These are phyloP conservation scores for Synanthedon andrenaeformis DNA, from an alignment of 2,888 invertebrate species.

Conservation along the genomic window DNA sequence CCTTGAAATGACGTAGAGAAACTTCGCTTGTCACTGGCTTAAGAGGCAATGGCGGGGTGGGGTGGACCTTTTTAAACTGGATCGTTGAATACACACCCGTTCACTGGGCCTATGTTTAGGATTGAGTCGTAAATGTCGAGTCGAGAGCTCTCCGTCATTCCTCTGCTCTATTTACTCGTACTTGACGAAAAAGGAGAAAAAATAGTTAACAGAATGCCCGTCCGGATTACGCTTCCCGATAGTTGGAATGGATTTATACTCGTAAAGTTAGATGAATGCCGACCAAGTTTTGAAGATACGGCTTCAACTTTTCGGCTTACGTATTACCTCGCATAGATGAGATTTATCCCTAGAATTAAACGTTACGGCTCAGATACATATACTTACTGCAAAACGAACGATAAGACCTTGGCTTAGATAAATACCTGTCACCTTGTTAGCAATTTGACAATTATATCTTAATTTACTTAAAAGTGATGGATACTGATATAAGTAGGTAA, in stretches of 20 bases:
- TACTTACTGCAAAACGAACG: too few species aligned
- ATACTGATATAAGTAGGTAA: too few species aligned
- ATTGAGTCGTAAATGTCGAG: slow-evolving; percentile 69
- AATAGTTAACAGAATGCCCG: slow-evolving; percentile 31
- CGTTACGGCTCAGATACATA: too few species aligned
- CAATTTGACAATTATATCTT: too few species aligned
- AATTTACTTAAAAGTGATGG: too few species aligned
- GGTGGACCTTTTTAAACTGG: slow-evolving; percentile 47
- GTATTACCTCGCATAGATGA: neutral
- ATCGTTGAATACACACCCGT: slow-evolving; percentile 33
- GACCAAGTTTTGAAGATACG: slow-evolving; percentile 23
- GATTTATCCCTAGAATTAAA: too few species aligned
- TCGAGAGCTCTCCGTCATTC: slow-evolving; percentile 53
- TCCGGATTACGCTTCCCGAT: slow-evolving; percentile 30
- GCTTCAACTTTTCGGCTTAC: slow-evolving; percentile 35
- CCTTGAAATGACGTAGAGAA: slow-evolving; percentile 19
- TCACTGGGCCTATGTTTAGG: slow-evolving; percentile 46
- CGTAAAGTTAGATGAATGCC: slow-evolving; percentile 36
- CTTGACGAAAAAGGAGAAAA: slow-evolving; percentile 29
- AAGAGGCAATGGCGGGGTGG: slow-evolving; percentile 12
- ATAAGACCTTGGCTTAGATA: too few species aligned
- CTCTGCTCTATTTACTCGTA: slow-evolving; percentile 53
- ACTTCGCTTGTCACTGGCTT: slow-evolving; percentile 12
- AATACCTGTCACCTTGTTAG: too few species aligned
- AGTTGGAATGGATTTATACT: slow-evolving; percentile 24